phyloP scores from a whole-genome alignment of 2,888 invertebrate genomes.

The Dione vanillae region DNA sequence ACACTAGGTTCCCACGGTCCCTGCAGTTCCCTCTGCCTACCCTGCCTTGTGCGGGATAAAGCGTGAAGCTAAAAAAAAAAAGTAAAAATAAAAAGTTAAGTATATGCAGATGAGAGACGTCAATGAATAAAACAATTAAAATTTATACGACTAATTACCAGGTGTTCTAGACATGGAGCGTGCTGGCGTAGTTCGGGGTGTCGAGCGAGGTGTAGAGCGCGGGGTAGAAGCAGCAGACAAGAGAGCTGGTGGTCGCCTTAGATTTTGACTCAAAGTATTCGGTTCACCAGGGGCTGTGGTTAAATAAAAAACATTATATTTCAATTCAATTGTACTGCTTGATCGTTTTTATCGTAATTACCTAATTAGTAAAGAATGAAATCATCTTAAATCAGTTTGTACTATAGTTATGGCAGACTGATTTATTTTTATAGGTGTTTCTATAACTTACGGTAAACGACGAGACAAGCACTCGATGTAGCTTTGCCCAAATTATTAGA shows the following conservation, averaged over 20 bases:
- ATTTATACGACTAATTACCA: conserved; percentile 61
- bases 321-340: background rate
- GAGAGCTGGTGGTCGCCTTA: conserved; percentile 87
- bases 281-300: conserved; percentile 91
- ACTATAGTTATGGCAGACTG: too few relatives aligned
- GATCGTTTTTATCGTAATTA: background rate
- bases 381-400: too few relatives aligned
- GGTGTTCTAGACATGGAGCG: conserved; percentile 84
- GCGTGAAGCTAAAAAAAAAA: too few relatives aligned
- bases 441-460: conserved; percentile 88
- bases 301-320: background rate
- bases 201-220: conserved; percentile 87
- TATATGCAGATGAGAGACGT: too few relatives aligned
- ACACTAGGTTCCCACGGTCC: too few relatives aligned
- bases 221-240: conserved; percentile 88
- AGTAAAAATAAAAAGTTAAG: too few relatives aligned
- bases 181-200: conserved; percentile 87
- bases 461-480: conserved; percentile 91
- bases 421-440: too few relatives aligned
- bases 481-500: conserved; percentile 93
- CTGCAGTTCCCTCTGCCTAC: too few relatives aligned
- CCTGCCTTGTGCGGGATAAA: too few relatives aligned
- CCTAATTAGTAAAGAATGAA: background rate
- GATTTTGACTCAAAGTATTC: conserved; percentile 88
- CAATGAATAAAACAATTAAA: conserved; percentile 1